Evolutionary conservation across 1,140 invertebrate species (phyloP).

Genomic region (Asbolus verrucosus): DNA sequence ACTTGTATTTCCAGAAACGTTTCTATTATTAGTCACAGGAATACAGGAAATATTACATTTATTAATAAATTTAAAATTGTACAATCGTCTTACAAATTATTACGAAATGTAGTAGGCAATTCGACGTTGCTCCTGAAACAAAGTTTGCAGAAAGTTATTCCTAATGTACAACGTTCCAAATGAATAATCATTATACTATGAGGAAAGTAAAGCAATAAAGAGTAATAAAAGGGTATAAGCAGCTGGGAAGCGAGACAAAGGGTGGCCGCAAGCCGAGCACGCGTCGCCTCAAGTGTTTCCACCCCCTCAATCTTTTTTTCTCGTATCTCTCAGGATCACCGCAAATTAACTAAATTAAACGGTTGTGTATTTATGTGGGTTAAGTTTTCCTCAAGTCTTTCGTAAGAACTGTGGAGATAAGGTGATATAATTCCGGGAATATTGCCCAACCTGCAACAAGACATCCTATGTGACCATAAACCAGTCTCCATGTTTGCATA

Average conservation of each 20-base stretch:
- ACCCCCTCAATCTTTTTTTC: slow-evolving; percentile 25
- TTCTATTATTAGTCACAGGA: too few species aligned
- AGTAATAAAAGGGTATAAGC: slow-evolving; percentile 15
- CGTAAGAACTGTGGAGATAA: slow-evolving; percentile 32
- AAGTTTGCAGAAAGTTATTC: too few species aligned
- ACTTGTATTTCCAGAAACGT: too few species aligned
- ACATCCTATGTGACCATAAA: slow-evolving; percentile 58
- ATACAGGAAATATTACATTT: too few species aligned
- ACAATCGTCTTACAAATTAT: too few species aligned
- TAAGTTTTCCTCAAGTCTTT: slow-evolving; percentile 24
- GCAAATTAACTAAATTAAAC: slow-evolving; percentile 38
- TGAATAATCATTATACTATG: too few species aligned
- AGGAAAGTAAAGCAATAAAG: slow-evolving; percentile 27
- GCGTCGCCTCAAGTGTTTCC: slow-evolving; percentile 22
- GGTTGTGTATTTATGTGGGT: slow-evolving; percentile 18
- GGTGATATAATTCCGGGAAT: slow-evolving; percentile 56
- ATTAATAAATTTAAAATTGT: too few species aligned
- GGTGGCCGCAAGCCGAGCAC: slow-evolving; percentile 23
- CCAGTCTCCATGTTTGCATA: slow-evolving; percentile 58
- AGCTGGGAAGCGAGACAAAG: slow-evolving; percentile 30
- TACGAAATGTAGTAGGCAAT: too few species aligned
- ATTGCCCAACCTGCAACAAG: slow-evolving; percentile 51
- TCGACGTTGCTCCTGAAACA: too few species aligned
- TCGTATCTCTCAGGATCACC: slow-evolving; percentile 12
- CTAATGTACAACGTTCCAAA: too few species aligned